Evolutionary conservation across 2,113 vertebrate genomes (phyloP).

Genomic region (Stegastes partitus): DNA sequence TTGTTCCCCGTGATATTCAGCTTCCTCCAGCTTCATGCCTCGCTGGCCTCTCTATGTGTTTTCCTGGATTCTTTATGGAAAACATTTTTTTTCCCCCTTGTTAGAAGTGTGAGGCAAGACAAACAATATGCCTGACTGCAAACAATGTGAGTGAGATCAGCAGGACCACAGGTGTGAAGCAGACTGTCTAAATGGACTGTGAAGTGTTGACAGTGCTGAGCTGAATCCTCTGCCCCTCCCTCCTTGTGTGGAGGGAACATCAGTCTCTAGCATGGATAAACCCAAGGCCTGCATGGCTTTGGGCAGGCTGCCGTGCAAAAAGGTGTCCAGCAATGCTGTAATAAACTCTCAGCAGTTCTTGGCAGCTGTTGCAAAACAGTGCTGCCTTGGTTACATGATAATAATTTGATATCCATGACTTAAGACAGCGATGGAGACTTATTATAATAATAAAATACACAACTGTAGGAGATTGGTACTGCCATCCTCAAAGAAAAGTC

Average conservation of each 20-base stretch:
- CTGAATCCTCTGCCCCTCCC: neutral
- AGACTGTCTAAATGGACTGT: conserved; percentile 44
- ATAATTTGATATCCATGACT: conserved; percentile 24
- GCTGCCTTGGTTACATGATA: neutral
- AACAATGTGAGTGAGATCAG: conserved; percentile 40
- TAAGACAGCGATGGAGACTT: neutral
- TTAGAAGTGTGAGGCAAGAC: conserved; percentile 26
- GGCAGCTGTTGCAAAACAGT: conserved; percentile 15
- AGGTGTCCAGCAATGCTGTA: neutral
- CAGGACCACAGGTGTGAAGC: conserved; percentile 46
- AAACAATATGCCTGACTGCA: conserved; percentile 46
- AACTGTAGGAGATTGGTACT: conserved; percentile 16
- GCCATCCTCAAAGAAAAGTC: conserved; percentile 10
- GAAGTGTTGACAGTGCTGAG: conserved; percentile 45
- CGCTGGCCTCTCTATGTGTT: neutral
- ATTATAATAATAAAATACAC: conserved; percentile 37
- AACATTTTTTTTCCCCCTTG: conserved; percentile 48
- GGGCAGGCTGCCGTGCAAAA: neutral
- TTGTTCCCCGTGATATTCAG: neutral
- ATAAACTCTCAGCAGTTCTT: conserved; percentile 22
- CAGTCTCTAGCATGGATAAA: conserved; percentile 10
- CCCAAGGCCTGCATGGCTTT: conserved; percentile 12
- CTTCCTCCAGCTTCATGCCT: neutral
- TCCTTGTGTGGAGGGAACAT: neutral
- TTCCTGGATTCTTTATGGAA: conserved; percentile 30